phyloP scores from a whole-genome alignment of 1,140 invertebrate genomes.

The Bombus terrestris region DNA sequence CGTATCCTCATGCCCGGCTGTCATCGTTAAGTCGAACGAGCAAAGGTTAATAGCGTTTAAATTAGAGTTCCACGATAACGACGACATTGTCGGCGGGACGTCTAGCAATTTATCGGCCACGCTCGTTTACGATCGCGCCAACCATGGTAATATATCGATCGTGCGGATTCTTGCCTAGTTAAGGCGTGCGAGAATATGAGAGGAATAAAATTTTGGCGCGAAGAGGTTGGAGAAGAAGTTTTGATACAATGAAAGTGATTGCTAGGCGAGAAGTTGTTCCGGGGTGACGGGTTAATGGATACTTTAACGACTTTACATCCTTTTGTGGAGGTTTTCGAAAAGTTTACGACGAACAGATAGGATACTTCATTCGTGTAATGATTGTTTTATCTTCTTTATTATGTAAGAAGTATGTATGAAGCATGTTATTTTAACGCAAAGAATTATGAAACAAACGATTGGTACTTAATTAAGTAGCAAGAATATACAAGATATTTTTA shows the following conservation, averaged over 20 bases:
- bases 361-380: background rate
- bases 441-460: too few species aligned
- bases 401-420: too few species aligned
- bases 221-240: too few species aligned
- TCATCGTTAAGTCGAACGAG: constrained; percentile 42
- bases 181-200: background rate
- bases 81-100: constrained; percentile 31
- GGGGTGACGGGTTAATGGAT: background rate
- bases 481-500: too few species aligned
- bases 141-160: constrained; percentile 12
- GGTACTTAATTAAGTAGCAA: too few species aligned
- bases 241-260: background rate
- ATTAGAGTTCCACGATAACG: constrained; percentile 42
- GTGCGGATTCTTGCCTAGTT: background rate
- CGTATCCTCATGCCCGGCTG: background rate
- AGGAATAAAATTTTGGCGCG: background rate
- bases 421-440: too few species aligned
- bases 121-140: constrained; percentile 16
- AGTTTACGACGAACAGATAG: background rate
- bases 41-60: constrained; percentile 45
- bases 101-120: constrained; percentile 30
- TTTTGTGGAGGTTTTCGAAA: background rate
- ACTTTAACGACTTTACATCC: background rate
- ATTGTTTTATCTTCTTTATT: background rate
- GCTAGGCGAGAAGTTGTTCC: too few species aligned